These are phyloP conservation scores for Drosophila buzzatii DNA, from an alignment of 2,888 invertebrate genomes.

Conservation along the genomic window DNA sequence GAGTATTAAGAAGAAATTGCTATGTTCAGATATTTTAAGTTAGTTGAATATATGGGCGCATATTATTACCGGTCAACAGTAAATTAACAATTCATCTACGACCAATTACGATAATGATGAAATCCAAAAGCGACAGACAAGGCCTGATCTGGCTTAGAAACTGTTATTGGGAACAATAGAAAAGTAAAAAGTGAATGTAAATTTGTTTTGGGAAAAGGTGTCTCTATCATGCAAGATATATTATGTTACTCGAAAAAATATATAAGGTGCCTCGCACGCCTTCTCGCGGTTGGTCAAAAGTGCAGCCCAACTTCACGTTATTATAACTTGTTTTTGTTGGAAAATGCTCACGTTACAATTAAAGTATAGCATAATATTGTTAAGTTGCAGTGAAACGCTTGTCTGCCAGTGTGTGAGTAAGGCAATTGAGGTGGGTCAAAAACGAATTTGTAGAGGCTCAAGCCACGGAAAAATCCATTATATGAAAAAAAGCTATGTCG, in stretches of 20 bases:
- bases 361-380: slow-evolving; percentile 30
- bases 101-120: slow-evolving; percentile 54
- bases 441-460: slow-evolving; percentile 2
- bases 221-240: slow-evolving; percentile 39
- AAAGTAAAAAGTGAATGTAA: slow-evolving; percentile 74
- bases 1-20: background rate
- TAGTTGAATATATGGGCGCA: background rate
- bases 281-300: slow-evolving; percentile 57
- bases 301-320: slow-evolving; percentile 46
- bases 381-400: slow-evolving; percentile 4
- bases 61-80: background rate
- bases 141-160: slow-evolving; percentile 19
- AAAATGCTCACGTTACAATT: slow-evolving; percentile 49
- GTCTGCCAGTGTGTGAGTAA: slow-evolving; percentile 2
- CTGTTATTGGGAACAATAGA: slow-evolving; percentile 29
- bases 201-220: slow-evolving; percentile 36
- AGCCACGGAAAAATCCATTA: background rate
- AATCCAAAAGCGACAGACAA: background rate
- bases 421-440: slow-evolving; percentile 34
- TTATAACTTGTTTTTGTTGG: slow-evolving; percentile 40
- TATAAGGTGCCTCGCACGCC: slow-evolving; percentile 29
- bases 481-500: slow-evolving; percentile 1
- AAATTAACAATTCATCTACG: slow-evolving; percentile 45
- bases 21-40: background rate
- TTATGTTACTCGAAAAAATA: slow-evolving; percentile 37